Base-by-base conservation (phyloP, 2,888 invertebrate species). In the Lasioglossum marginatum region DNA sequence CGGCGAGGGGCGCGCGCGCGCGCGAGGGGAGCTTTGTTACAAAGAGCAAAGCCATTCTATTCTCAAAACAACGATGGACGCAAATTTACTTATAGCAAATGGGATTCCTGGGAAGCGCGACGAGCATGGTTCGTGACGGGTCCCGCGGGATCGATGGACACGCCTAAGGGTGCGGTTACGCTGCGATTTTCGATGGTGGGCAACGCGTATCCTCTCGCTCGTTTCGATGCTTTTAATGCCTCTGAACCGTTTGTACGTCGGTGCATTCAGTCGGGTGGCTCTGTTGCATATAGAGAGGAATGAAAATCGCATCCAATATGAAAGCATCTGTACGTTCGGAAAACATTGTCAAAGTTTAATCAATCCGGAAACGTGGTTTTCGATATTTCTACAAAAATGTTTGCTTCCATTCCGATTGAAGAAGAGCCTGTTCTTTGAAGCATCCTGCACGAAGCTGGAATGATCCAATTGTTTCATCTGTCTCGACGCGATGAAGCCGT, bases 91-190 rank as follows among this genome's bases (percentile, higher is more conserved):
- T 16, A 63, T 16, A 5, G 63, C 63, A 14, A 63, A 63, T 63
- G 63, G 63, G 31, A 63, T 63, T 31, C 31, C 63, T 27, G n/a
- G 27, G 27, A 31, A 16, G 63, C 63, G 63, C 16, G 6, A 31
- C 63, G 63, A 27, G 16, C 63, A 63, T 16, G 14, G 63, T 5
- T n/a, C 63, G 63, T 16, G 31, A 63, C 34, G 10, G 0, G 34
- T 34, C 66, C 66, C 34, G 19, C 10, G 66, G 34, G 34, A 66
- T 66, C 66, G 66, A 66, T 34, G 66, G 19, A 66, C 66, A 34
- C 66, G 66, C 66, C 66, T 66, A 66, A 66, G 27, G 60, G 60
- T 27, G 27, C 60, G 27, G n/a, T 60, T 60, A 14, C 27, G 60
- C 60, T 27, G 27, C 27, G 27, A 60, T 60, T 52, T 52, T 52